phyloP scores from a whole-genome alignment of 2,113 vertebrate species.

The Neoarius graeffei region DNA sequence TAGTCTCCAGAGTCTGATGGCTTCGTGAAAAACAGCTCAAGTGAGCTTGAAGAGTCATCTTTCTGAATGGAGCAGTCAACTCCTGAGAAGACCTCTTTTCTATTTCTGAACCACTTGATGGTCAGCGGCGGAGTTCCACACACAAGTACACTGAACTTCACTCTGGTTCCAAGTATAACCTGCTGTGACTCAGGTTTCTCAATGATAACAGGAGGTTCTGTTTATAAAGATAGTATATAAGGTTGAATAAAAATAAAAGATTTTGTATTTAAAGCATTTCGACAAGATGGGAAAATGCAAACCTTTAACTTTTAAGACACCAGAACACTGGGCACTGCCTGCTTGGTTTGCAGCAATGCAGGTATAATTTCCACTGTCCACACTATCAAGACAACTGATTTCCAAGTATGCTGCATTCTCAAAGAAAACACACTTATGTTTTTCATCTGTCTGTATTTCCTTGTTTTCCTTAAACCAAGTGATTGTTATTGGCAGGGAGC shows the following conservation, averaged over 20 bases:
- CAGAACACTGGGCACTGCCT: constrained; percentile 89
- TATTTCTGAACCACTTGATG: constrained; percentile 95
- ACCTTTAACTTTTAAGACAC: constrained; percentile 93
- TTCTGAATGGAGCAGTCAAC: constrained; percentile 84
- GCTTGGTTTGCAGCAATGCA: constrained; percentile 92
- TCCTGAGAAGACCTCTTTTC: constrained; percentile 85
- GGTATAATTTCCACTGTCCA: constrained; percentile 87
- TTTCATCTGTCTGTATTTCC: constrained; percentile 84
- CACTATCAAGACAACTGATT: constrained; percentile 85
- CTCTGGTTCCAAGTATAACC: constrained; percentile 84
- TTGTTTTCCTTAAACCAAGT: constrained; percentile 92
- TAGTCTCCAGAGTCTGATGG: constrained; percentile 87
- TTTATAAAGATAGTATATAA: constrained; percentile 31
- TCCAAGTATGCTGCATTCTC: constrained; percentile 95
- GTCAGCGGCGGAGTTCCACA: constrained; percentile 87
- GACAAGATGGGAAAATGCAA: constrained; percentile 56
- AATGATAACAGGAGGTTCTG: constrained; percentile 90
- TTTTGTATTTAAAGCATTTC: neutral
- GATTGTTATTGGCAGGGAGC: constrained; percentile 90
- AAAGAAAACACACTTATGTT: constrained; percentile 92
- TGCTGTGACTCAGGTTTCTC: constrained; percentile 91
- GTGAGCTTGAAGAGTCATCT: constrained; percentile 83
- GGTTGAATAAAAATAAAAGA: neutral
- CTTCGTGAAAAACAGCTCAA: constrained; percentile 90
- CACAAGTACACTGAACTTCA: constrained; percentile 85